Evolutionary conservation across 2,113 vertebrate genomes (phyloP), one percentile per base, ranked within the genome.

Genomic region (Ophthalmolycus amberensis): DNA sequence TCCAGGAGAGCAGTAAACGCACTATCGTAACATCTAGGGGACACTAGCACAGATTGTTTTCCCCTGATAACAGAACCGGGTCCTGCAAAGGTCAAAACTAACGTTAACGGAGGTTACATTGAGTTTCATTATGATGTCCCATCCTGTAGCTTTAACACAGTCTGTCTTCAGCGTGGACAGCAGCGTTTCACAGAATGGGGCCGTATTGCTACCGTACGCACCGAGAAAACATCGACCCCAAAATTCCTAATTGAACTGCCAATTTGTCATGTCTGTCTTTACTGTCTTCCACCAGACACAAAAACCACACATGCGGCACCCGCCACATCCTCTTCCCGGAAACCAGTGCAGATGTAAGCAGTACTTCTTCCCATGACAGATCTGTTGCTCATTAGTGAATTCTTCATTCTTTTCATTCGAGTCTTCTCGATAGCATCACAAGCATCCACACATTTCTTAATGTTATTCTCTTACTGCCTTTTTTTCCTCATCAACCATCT

Each of bases 361-460:
- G 50, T 34, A 71, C 90, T 81, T 86, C 80, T 81, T 70, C 80
- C 78, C 89, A 82, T 92, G 92, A 95, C 95, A 92, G 95, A 95
- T 95, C 95, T 95, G 93, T 92, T 94, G 89, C 95, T 97, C 95
- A 94, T 96, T 95, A 95, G 85, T 96, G 96, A 96, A 97, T 97
- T 96, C 97, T 98, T 97, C 96, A 96, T 97, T 82, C 89, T 84
- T 85, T 88, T 95, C 95, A 91, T 96, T 96, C 96, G 95, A 95
- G 94, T 91, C 95, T 96, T 56, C 93, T 95, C 91, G 95, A 96
- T 96, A 95, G 87, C 94, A 94, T 94, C 93, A 91, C 83, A 87
- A 79, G 76, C 90, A 46, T 82, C 85, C 90, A 76, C 87, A 82
- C 93, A 89, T 80, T 64, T 78, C 71, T 82, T 60, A 73, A 40